Conservation (phyloP, 2,797 vertebrate species). For the Chelmon rostratus region DNA sequence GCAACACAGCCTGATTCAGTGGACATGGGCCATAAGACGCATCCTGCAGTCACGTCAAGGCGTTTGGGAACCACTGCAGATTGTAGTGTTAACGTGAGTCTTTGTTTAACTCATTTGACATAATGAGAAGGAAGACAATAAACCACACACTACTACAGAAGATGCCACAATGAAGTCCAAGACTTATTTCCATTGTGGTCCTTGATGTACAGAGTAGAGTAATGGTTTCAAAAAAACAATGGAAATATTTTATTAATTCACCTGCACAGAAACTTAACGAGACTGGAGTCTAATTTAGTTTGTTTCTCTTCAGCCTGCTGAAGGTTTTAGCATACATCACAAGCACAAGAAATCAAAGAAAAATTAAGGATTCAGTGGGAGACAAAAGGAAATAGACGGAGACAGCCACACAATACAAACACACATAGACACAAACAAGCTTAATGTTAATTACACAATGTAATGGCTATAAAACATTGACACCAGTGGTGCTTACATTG, state of each 20-base stretch:
- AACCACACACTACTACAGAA: slow-evolving; percentile 7
- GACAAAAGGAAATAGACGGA: slow-evolving; percentile 16
- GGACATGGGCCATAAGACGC: background rate
- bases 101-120: slow-evolving; percentile 10
- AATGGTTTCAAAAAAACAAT: background rate
- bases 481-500: too few relatives aligned
- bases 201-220: background rate
- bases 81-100: background rate
- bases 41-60: background rate
- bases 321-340: background rate
- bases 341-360: slow-evolving; percentile 14
- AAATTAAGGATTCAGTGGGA: background rate
- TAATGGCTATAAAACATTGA: too few relatives aligned
- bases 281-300: slow-evolving; percentile 12
- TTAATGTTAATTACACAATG: too few relatives aligned
- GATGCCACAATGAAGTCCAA: background rate
- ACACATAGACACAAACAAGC: too few relatives aligned
- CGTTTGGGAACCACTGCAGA: slow-evolving; percentile 17
- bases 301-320: background rate
- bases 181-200: background rate
- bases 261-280: background rate
- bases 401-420: slow-evolving; percentile 26
- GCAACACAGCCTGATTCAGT: background rate
- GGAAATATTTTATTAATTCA: background rate
- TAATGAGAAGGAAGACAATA: slow-evolving; percentile 13